Conservation (phyloP, 2,113 vertebrate species). For the Mesembrinibis cayennensis region DNA sequence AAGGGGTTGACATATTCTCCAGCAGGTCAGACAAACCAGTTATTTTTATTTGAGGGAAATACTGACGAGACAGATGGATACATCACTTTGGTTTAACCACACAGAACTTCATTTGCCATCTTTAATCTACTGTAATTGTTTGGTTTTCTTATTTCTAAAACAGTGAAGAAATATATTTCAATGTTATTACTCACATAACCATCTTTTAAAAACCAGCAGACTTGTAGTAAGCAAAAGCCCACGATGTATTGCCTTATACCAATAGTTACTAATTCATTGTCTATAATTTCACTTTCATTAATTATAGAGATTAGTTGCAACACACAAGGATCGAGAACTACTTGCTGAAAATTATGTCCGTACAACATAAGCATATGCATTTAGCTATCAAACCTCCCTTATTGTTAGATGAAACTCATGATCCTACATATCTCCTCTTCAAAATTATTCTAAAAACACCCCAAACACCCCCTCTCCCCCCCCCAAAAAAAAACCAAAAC, state of each 20-base stretch:
- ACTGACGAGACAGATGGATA: conserved; percentile 39
- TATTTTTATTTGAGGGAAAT: conserved; percentile 54
- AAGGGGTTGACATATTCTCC: conserved; percentile 39
- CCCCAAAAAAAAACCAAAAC: too few relatives aligned
- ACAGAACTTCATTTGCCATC: conserved; percentile 39
- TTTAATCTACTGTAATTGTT: conserved; percentile 18
- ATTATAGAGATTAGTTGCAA: background rate
- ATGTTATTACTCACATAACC: background rate
- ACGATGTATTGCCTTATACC: background rate
- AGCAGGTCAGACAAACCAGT: conserved; percentile 32
- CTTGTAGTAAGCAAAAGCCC: background rate
- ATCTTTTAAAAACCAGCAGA: background rate
- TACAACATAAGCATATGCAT: background rate
- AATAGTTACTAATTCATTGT: background rate
- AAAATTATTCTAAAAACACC: background rate
- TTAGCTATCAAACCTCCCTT: background rate
- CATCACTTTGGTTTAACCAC: conserved; percentile 30
- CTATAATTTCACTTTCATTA: conserved; percentile 29
- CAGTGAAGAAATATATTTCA: background rate
- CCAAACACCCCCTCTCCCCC: too few relatives aligned
- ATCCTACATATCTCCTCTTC: background rate
- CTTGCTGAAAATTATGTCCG: background rate
- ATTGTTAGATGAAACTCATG: background rate
- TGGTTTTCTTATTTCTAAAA: background rate
- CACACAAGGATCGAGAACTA: background rate